phyloP scores from a whole-genome alignment of 2,113 vertebrate genomes.

The Chionis minor region DNA sequence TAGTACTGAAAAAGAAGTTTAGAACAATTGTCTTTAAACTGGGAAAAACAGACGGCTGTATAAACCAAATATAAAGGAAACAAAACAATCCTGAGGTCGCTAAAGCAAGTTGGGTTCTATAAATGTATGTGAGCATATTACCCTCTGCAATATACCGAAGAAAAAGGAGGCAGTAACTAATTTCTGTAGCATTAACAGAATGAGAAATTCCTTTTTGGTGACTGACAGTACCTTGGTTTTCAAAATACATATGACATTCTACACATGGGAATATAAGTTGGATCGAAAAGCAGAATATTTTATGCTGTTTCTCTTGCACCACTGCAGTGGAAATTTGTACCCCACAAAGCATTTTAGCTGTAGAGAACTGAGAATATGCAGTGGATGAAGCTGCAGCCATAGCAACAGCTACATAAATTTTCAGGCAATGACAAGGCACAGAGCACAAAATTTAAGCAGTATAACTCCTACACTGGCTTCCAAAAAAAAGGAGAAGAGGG shows the following conservation, averaged over 20 bases:
- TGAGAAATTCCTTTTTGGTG: background rate
- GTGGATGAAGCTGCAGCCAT: constrained; percentile 41
- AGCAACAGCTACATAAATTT: constrained; percentile 54
- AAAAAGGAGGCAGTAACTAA: background rate
- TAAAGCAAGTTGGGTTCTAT: constrained; percentile 7
- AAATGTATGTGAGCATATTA: background rate
- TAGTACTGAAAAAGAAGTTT: constrained; percentile 50
- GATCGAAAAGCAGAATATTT: background rate
- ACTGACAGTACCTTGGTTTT: background rate
- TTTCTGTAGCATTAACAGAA: background rate
- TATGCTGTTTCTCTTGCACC: background rate
- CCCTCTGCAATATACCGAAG: background rate
- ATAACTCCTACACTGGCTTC: background rate
- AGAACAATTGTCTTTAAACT: constrained; percentile 47
- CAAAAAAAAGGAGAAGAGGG: background rate
- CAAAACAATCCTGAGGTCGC: background rate
- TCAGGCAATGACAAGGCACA: background rate
- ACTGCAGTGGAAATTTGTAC: constrained; percentile 56
- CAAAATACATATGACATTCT: background rate
- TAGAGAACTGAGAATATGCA: constrained; percentile 28
- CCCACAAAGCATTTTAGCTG: constrained; percentile 36
- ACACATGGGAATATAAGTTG: background rate
- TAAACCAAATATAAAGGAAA: constrained; percentile 16
- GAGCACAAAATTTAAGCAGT: constrained; percentile 4
- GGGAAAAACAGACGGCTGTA: background rate